These are phyloP conservation scores for Sorex araneus DNA, from an alignment of 2,113 vertebrate species.

Conservation along the genomic window DNA sequence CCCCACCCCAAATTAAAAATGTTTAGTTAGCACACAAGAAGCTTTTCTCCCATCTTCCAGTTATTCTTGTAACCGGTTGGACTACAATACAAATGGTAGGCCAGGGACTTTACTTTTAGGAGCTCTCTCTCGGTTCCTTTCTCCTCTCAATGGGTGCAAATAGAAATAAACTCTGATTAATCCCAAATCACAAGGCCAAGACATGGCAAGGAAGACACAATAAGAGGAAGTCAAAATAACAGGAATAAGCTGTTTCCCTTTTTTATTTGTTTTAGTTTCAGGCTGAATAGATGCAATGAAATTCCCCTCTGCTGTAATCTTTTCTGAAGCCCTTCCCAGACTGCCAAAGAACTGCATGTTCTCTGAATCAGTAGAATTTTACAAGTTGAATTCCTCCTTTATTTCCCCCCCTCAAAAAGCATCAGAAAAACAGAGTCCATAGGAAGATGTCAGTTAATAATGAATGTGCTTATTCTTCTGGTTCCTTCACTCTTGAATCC, in stretches of 20 bases:
- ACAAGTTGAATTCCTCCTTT: constrained; percentile 74
- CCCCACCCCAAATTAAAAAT: constrained; percentile 37
- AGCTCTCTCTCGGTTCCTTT: constrained; percentile 14
- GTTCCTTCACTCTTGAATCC: not conserved
- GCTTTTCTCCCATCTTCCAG: constrained; percentile 57
- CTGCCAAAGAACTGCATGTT: constrained; percentile 58
- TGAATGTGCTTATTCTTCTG: constrained; percentile 44
- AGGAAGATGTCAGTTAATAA: constrained; percentile 65
- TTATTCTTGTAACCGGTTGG: constrained; percentile 70
- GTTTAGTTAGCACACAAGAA: constrained; percentile 44
- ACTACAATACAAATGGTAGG: constrained; percentile 29
- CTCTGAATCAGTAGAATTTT: constrained; percentile 80
- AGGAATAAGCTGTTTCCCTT: constrained; percentile 82
- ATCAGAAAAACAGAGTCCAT: constrained; percentile 15
- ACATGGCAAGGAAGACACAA: constrained; percentile 77
- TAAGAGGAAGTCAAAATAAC: constrained; percentile 82
- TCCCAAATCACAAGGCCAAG: constrained; percentile 75
- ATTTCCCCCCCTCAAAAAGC: constrained; percentile 67
- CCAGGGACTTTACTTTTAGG: constrained; percentile 18
- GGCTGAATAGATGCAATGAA: constrained; percentile 59
- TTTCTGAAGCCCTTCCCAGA: constrained; percentile 71
- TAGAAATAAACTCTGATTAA: constrained; percentile 78
- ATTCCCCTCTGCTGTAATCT: constrained; percentile 57
- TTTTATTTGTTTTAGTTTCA: constrained; percentile 81
- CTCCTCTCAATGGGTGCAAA: constrained; percentile 34